Conservation (phyloP, 2,797 vertebrate genomes). For the Lagodon rhomboides region DNA sequence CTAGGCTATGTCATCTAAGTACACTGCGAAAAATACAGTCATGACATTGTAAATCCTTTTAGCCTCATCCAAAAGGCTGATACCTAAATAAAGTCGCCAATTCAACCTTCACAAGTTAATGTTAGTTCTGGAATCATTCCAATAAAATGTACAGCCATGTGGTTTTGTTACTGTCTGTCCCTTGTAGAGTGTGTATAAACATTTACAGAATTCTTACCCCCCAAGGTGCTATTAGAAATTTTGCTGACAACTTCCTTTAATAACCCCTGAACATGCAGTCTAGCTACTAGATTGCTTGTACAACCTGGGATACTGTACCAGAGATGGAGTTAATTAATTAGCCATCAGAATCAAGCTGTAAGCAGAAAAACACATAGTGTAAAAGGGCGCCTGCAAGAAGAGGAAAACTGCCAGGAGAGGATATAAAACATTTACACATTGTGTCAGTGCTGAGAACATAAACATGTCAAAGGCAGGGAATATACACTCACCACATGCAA, state of each 20-base stretch:
- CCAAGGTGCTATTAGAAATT: constrained; percentile 14
- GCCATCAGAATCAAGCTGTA: constrained; percentile 1
- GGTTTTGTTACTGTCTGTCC: constrained; percentile 8
- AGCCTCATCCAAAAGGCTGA: background rate
- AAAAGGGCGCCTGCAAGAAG: background rate
- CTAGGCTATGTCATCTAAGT: background rate
- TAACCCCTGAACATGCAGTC: constrained; percentile 4
- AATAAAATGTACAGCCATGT: background rate
- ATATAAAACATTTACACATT: background rate
- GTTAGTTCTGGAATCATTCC: constrained; percentile 25
- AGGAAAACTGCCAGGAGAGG: background rate
- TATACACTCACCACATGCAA: background rate
- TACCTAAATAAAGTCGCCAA: background rate
- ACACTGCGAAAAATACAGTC: constrained; percentile 8
- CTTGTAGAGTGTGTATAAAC: constrained; percentile 1
- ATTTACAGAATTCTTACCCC: constrained; percentile 10
- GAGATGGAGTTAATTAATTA: background rate
- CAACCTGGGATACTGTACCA: background rate
- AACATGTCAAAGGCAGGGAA: background rate
- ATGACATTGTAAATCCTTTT: background rate
- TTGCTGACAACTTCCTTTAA: constrained; percentile 19
- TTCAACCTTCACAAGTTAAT: constrained; percentile 33
- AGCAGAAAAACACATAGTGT: background rate
- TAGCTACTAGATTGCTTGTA: constrained; percentile 6
- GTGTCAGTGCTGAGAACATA: constrained; percentile 5